These are phyloP conservation scores for Drosophila nigromelanica DNA, from an alignment of 1,140 invertebrate species.

Conservation along the genomic window DNA sequence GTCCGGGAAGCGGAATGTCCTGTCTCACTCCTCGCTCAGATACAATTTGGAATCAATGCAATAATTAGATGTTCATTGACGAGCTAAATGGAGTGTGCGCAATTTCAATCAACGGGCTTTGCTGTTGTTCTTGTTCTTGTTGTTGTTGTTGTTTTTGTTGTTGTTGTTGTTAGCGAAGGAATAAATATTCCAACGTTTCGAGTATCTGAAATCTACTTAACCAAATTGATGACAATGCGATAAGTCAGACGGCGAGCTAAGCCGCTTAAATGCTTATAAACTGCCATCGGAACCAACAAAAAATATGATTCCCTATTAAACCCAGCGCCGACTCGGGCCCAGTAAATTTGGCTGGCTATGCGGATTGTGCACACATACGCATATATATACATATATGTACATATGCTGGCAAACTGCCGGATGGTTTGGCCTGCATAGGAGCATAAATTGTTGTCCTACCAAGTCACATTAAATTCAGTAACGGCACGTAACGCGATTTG, in stretches of 20 bases:
- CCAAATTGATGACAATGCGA: slow-evolving; percentile 78
- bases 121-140: slow-evolving; percentile 3
- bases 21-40: not conserved
- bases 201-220: slow-evolving; percentile 63
- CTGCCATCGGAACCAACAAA: slow-evolving; percentile 43
- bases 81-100: slow-evolving; percentile 60
- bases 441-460: slow-evolving; percentile 71
- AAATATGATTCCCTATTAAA: slow-evolving; percentile 36
- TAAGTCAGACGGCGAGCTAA: slow-evolving; percentile 74
- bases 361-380: slow-evolving; percentile 48
- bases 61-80: slow-evolving; percentile 67
- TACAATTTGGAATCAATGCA: slow-evolving; percentile 52
- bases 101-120: slow-evolving; percentile 69
- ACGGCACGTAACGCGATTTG: slow-evolving; percentile 66
- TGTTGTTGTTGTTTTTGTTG: too few relatives aligned
- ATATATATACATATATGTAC: slow-evolving; percentile 35
- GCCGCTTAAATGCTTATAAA: slow-evolving; percentile 75
- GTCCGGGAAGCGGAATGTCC: not conserved
- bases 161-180: not conserved
- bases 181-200: slow-evolving; percentile 19
- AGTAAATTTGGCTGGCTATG: slow-evolving; percentile 46
- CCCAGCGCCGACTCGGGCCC: too few relatives aligned
- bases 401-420: slow-evolving; percentile 47
- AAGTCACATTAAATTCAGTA: slow-evolving; percentile 68
- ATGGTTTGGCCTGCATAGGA: slow-evolving; percentile 4